These are phyloP conservation scores for Scortum barcoo DNA, from an alignment of 2,113 vertebrate genomes.

Conservation along the genomic window DNA sequence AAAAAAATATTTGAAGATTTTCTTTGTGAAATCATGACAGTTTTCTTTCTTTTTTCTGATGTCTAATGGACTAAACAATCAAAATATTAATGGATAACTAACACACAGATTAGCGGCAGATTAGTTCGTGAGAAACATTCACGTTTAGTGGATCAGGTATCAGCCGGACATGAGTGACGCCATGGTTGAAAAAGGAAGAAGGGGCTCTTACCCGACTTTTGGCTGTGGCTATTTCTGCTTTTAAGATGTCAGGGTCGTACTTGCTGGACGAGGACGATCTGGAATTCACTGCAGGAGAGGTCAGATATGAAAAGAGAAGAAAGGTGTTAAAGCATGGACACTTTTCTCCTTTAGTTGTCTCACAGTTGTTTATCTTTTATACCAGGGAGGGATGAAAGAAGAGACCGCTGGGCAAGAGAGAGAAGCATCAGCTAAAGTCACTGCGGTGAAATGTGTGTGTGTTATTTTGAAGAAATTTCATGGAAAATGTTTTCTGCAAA, in stretches of 20 bases:
- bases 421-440: neutral
- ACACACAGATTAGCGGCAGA: neutral
- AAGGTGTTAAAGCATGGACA: neutral
- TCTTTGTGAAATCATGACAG: neutral
- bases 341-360: neutral
- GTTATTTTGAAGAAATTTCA: neutral
- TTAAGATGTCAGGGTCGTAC: slow-evolving; percentile 98
- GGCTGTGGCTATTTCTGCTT: slow-evolving; percentile 96
- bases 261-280: slow-evolving; percentile 96
- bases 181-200: neutral
- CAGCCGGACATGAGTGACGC: neutral
- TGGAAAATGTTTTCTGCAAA: neutral
- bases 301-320: neutral
- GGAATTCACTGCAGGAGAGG: slow-evolving; percentile 90
- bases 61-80: neutral
- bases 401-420: neutral
- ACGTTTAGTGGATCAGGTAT: too few species aligned
- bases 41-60: neutral
- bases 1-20: too few species aligned
- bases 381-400: neutral
- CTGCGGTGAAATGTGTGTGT: neutral
- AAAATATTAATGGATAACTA: neutral
- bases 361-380: neutral
- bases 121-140: neutral
- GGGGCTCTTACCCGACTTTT: slow-evolving; percentile 92